Conservation (phyloP, 2,113 vertebrate species). For the Origma solitaria region DNA sequence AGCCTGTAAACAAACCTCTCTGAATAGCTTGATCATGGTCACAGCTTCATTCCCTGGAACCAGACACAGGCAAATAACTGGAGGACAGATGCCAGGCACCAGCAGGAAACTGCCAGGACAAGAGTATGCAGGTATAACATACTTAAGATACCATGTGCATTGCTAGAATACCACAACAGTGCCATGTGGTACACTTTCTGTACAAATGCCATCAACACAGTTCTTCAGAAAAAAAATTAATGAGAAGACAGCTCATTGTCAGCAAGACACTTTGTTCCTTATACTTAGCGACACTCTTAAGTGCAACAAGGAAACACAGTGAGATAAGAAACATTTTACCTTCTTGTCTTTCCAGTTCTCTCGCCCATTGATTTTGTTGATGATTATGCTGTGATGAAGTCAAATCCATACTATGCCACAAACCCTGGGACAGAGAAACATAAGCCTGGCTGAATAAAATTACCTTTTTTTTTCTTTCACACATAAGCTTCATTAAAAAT, state of each 20-base stretch:
- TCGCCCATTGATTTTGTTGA: neutral
- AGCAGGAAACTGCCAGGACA: neutral
- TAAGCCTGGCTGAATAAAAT: neutral
- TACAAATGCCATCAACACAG: neutral
- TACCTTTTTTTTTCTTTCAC: neutral
- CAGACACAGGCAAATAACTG: neutral
- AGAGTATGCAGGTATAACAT: neutral
- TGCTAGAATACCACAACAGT: neutral
- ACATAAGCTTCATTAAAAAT: neutral
- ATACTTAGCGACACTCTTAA: neutral
- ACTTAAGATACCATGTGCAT: neutral
- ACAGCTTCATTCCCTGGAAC: neutral
- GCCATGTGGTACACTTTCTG: neutral
- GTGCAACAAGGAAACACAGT: neutral
- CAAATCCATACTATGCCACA: slow-evolving; percentile 47
- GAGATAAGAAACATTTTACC: slow-evolving; percentile 60
- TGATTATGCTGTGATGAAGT: neutral
- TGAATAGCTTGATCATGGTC: neutral
- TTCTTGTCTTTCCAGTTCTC: slow-evolving; percentile 20
- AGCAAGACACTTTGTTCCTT: neutral
- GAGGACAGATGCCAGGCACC: neutral
- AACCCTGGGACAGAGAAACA: neutral
- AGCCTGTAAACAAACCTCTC: neutral
- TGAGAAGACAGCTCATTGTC: neutral
- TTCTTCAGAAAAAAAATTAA: neutral